phyloP scores from a whole-genome alignment of 64 coral and sea anemone species.

The Anthopleura sola region DNA sequence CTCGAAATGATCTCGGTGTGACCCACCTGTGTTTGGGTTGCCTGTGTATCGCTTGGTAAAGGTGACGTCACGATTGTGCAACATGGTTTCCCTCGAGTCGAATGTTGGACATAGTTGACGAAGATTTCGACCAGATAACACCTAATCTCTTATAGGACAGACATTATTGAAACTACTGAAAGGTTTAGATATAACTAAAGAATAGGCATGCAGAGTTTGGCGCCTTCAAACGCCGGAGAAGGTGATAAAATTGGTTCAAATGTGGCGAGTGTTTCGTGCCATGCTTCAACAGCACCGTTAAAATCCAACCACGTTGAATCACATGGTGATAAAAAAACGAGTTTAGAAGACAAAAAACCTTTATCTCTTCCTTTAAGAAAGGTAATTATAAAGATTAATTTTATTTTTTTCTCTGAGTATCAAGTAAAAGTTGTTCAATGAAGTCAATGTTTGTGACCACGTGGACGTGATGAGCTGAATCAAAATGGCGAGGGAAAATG shows the following conservation, averaged over 20 bases:
- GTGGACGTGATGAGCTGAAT: neutral
- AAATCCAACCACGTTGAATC: conserved; percentile 3
- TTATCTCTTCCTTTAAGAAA: neutral
- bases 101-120: no score
- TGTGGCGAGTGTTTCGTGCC: neutral
- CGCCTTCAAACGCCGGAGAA: neutral
- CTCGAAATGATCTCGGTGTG: no score
- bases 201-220: conserved; percentile 7
- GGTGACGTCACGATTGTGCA: conserved; percentile 29
- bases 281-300: neutral
- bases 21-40: neutral
- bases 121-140: no score
- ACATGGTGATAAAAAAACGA: neutral
- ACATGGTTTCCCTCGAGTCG: conserved; percentile 1
- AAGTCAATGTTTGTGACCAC: neutral
- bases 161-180: neutral
- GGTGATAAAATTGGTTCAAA: neutral
- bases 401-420: neutral
- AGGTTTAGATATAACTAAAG: neutral
- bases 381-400: neutral
- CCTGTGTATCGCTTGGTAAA: neutral
- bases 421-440: neutral
- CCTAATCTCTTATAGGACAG: neutral
- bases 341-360: neutral
- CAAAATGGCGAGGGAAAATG: no score